phyloP scores from a whole-genome alignment of 2,888 invertebrate genomes.

The Auanema freiburgensis region DNA sequence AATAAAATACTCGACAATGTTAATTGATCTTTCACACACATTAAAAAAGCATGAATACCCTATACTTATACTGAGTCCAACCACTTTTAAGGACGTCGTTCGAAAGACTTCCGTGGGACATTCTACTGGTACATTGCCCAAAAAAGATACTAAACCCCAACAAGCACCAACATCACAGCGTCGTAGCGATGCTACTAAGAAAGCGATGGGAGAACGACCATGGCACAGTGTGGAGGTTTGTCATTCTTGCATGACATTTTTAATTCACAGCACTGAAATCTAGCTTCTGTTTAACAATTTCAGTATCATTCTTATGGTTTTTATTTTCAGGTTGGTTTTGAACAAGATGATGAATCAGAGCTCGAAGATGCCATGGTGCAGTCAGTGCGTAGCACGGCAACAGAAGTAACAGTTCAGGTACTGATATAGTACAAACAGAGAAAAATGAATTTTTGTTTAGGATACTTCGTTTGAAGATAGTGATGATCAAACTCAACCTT shows the following conservation, averaged over 20 bases:
- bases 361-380: slow-evolving; percentile 38
- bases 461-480: slow-evolving; percentile 44
- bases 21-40: neutral
- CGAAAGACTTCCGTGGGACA: neutral
- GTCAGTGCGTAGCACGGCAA: slow-evolving; percentile 36
- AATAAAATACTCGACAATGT: neutral
- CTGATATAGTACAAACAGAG: neutral
- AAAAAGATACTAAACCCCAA: neutral
- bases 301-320: neutral
- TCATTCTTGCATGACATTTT: slow-evolving; percentile 7
- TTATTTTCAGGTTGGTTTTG: slow-evolving; percentile 53
- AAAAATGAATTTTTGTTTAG: slow-evolving; percentile 9
- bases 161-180: neutral
- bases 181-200: neutral
- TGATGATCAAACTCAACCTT: slow-evolving; percentile 22
- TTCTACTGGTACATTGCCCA: neutral
- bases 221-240: slow-evolving; percentile 57
- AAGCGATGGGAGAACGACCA: slow-evolving; percentile 28
- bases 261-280: neutral
- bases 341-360: slow-evolving; percentile 51
- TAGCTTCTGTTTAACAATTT: neutral
- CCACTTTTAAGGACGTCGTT: slow-evolving; percentile 1
- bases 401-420: slow-evolving; percentile 44
- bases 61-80: slow-evolving; percentile 4
- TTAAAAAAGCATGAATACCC: neutral